phyloP scores from a whole-genome alignment of 1,140 invertebrate genomes.

The Macrosteles quadrilineatus region DNA sequence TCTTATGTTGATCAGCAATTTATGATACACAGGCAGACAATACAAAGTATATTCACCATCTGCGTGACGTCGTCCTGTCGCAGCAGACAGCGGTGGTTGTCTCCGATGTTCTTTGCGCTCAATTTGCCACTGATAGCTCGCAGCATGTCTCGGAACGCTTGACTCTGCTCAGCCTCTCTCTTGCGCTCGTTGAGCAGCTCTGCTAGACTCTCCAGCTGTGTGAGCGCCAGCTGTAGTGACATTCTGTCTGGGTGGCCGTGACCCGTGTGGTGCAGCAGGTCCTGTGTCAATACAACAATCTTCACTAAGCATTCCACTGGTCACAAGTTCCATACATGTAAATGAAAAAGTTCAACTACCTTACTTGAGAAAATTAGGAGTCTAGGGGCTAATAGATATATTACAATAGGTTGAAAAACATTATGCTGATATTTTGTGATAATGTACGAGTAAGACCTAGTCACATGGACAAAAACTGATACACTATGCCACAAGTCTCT shows the following conservation, averaged over 20 bases:
- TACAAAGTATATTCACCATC: conserved; percentile 66
- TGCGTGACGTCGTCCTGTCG: conserved; percentile 90
- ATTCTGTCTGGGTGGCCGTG: conserved; percentile 91
- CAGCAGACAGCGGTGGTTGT: conserved; percentile 71
- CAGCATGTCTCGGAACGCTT: conserved; percentile 84
- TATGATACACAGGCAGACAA: too few relatives aligned
- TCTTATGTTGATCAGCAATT: too few relatives aligned
- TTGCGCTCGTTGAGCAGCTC: conserved; percentile 95
- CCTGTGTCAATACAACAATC: conserved; percentile 59
- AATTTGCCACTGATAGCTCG: conserved; percentile 78
- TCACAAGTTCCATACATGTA: too few relatives aligned
- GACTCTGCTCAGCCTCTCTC: conserved; percentile 90
- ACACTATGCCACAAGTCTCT: too few relatives aligned
- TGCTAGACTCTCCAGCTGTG: conserved; percentile 92
- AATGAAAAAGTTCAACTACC: too few relatives aligned
- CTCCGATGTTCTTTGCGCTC: conserved; percentile 65
- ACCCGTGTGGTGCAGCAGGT: conserved; percentile 92
- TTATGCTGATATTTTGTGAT: too few relatives aligned
- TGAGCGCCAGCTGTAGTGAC: conserved; percentile 89
- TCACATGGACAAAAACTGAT: too few relatives aligned
- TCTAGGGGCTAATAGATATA: too few relatives aligned
- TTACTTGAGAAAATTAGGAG: too few relatives aligned
- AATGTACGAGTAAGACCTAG: too few relatives aligned
- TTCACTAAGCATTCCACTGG: background rate
- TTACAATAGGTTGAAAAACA: too few relatives aligned